Conservation (phyloP, 2,888 invertebrate genomes). For the Mimas tiliae region DNA sequence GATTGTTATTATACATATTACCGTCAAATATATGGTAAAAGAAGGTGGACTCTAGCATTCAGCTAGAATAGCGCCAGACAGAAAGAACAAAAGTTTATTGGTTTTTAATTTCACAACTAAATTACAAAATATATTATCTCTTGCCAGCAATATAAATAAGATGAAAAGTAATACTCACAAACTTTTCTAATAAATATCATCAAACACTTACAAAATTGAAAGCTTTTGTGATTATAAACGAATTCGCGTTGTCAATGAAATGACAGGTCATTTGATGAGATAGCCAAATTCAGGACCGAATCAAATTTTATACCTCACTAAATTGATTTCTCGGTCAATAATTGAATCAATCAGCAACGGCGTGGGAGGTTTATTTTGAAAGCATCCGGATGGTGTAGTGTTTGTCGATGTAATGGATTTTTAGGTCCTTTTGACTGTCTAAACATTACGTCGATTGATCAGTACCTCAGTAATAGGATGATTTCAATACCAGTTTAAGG, state of each 20-base stretch:
- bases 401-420: neutral
- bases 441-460: neutral
- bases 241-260: neutral
- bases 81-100: too few relatives aligned
- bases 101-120: too few relatives aligned
- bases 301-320: neutral
- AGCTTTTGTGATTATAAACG: slow-evolving; percentile 10
- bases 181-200: neutral
- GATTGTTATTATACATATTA: too few relatives aligned
- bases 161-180: neutral
- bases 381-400: neutral
- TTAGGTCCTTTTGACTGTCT: neutral
- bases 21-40: too few relatives aligned
- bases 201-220: slow-evolving; percentile 12
- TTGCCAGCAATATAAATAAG: too few relatives aligned
- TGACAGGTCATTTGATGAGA: neutral
- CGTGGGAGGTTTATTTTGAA: neutral
- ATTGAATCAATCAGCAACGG: slow-evolving; percentile 16
- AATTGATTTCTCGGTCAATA: slow-evolving; percentile 19
- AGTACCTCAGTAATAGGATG: neutral
- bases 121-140: too few relatives aligned
- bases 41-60: too few relatives aligned
- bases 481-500: neutral
- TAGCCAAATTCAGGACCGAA: neutral
- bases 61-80: too few relatives aligned